phyloP scores from a whole-genome alignment of 2,888 invertebrate species.

The Steinernema carpocapsae region DNA sequence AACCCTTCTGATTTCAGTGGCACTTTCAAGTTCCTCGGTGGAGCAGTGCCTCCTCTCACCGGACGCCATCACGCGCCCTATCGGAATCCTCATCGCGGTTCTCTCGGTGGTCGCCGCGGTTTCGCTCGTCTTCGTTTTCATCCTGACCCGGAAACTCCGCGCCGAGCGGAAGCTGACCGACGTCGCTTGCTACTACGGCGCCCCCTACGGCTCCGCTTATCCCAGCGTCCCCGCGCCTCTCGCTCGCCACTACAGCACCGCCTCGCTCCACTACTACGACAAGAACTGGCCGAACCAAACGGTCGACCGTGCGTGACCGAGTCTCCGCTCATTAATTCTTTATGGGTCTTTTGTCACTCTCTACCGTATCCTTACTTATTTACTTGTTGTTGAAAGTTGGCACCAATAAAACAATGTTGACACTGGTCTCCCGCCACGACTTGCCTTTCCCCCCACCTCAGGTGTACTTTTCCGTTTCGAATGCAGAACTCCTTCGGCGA shows the following conservation, averaged over 20 bases:
- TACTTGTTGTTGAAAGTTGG: conserved; percentile 16
- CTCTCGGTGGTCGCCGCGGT: conserved; percentile 25
- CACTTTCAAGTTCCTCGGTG: conserved; percentile 10
- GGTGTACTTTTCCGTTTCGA: not conserved
- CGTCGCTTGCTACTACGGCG: conserved; percentile 18
- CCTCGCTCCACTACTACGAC: conserved; percentile 30
- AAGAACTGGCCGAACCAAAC: conserved; percentile 22
- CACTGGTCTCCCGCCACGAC: not conserved
- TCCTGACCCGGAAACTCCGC: conserved; percentile 16
- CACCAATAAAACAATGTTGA: not conserved
- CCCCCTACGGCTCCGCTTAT: not conserved
- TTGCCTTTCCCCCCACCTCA: not conserved
- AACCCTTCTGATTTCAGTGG: not conserved
- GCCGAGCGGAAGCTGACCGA: conserved; percentile 10
- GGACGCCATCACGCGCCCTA: conserved; percentile 36
- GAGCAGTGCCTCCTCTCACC: conserved; percentile 28
- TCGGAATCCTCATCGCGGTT: conserved; percentile 32
- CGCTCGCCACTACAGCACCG: conserved; percentile 30
- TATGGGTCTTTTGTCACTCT: not conserved
- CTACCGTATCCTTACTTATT: conserved; percentile 9
- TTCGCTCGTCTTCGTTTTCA: conserved; percentile 35
- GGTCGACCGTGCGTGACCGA: not conserved
- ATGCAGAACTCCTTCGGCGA: not conserved
- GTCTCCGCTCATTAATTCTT: not conserved
- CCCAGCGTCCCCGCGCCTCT: not conserved